A percentile compares a stretch with the other conserved stretches of the same genome.
phyloP scores from a whole-genome alignment of 2,797 vertebrate genomes.

The Sebastes itinus region DNA sequence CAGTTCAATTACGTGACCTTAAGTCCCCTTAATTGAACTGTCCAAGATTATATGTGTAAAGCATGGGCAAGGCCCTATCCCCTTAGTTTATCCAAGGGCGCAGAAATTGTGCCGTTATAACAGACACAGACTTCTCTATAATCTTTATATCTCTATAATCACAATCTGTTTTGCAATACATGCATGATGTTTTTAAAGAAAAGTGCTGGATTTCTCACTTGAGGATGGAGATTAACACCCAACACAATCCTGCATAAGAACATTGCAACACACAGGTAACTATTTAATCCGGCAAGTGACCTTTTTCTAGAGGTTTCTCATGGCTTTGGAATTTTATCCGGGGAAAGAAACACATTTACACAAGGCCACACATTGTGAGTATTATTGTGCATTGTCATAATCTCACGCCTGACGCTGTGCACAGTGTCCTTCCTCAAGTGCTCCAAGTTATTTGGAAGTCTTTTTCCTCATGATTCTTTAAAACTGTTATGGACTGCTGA shows the following conservation, averaged over 20 bases:
- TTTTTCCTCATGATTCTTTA: background rate
- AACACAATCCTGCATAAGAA: constrained; percentile 31
- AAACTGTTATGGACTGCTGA: background rate
- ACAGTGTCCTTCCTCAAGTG: background rate
- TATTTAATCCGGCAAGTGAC: constrained; percentile 21
- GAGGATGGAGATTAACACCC: constrained; percentile 27
- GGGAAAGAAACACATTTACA: constrained; percentile 9
- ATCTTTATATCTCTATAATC: background rate
- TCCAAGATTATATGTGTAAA: background rate
- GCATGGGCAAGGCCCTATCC: background rate
- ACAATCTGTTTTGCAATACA: background rate
- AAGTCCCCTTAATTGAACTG: background rate
- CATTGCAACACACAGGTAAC: constrained; percentile 51
- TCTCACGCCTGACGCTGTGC: constrained; percentile 9
- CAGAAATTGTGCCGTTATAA: background rate
- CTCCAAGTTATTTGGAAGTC: background rate
- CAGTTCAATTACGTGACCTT: background rate
- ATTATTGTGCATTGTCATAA: constrained; percentile 20
- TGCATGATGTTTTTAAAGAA: background rate
- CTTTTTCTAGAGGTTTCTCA: constrained; percentile 21
- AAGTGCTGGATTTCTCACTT: constrained; percentile 5
- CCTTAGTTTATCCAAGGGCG: background rate
- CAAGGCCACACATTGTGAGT: constrained; percentile 5
- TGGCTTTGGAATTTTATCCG: constrained; percentile 15
- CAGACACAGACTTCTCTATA: background rate